Evolutionary conservation across 1,140 invertebrate genomes (phyloP), one percentile per base, ranked within the genome.

Genomic region (Calephelis virginiensis): DNA sequence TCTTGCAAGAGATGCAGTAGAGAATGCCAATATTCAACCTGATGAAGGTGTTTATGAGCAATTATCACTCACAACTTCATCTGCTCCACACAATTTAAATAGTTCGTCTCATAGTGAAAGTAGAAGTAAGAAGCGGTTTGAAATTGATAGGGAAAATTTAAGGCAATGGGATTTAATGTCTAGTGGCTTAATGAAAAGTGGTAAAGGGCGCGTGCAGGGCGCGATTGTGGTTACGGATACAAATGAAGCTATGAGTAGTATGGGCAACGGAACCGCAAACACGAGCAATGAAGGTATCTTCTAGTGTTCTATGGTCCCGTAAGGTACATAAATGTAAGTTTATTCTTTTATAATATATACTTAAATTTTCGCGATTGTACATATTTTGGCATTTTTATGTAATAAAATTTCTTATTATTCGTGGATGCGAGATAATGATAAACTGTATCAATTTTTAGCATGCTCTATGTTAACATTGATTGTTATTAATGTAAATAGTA

Each of bases 111-210:
- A 63, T n/a, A 70, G 56, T 59, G 71, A 73, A 45, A 63, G 61
- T 68, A 70, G 73, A 63, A 84, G 74, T 64, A 77, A 74, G 66
- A 90, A 77, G 70, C 81, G 80, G 59, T 92, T 92, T 92, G 95
- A 96, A 82, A 94, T 96, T 73, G 96, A 97, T 91, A 94, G 96
- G 75, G 96, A 97, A 90, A 96, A 96, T 72, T 92, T 97, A 72
- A 93, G 96, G 45, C 96, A 97, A 80, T 97, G 96, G 96, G 96
- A 97, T 90, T 93, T 96, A 69, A 93, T 97, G 93, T 97, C 96
- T 53, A 96, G 96, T 92, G 96, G 92, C 72, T 81, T 93, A 63
- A 91, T 92, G 92, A 93, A 93, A 80, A 89, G 86, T 64, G 84
- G 80, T 67, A 67, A 73, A 77, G 90, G 86, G 81, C 80, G 82